Conservation (phyloP, 2,113 vertebrate species). For the Syrmaticus mikado region DNA sequence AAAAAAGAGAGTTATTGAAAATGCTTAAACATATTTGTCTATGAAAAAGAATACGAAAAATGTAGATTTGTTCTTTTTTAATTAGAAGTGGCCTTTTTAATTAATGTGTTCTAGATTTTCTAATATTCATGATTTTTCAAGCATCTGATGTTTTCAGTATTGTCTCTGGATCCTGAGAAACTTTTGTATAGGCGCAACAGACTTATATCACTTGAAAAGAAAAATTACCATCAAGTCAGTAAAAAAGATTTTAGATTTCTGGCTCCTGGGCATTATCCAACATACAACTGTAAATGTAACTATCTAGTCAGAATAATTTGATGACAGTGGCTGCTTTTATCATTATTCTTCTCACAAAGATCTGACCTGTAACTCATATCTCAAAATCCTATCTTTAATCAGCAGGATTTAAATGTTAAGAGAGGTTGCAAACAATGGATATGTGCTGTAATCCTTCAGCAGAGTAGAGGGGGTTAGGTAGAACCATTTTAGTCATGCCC, state of each 20-base stretch:
- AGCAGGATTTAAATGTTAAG: slow-evolving; percentile 30
- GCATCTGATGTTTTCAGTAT: not conserved
- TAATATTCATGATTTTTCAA: not conserved
- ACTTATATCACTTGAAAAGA: slow-evolving; percentile 14
- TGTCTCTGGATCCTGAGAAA: not conserved
- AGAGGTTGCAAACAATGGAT: not conserved
- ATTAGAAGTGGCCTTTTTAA: not conserved
- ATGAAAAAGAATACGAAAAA: not conserved
- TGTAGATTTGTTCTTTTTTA: not conserved
- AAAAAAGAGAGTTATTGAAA: slow-evolving; percentile 55
- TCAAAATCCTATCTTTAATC: slow-evolving; percentile 32
- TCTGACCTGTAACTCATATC: not conserved
- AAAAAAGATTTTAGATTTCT: slow-evolving; percentile 58
- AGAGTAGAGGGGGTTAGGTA: slow-evolving; percentile 38
- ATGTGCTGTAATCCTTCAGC: not conserved
- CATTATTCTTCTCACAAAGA: slow-evolving; percentile 39
- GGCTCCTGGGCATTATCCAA: slow-evolving; percentile 41
- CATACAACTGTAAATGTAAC: slow-evolving; percentile 29
- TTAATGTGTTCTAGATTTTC: not conserved
- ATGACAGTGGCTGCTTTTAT: not conserved
- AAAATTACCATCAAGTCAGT: slow-evolving; percentile 34
- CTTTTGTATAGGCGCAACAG: slow-evolving; percentile 1
- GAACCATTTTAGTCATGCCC: slow-evolving; percentile 42
- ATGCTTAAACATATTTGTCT: not conserved
- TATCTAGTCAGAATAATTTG: slow-evolving; percentile 46